phyloP scores from a whole-genome alignment of 1,140 invertebrate species.

The Chionoecetes opilio region DNA sequence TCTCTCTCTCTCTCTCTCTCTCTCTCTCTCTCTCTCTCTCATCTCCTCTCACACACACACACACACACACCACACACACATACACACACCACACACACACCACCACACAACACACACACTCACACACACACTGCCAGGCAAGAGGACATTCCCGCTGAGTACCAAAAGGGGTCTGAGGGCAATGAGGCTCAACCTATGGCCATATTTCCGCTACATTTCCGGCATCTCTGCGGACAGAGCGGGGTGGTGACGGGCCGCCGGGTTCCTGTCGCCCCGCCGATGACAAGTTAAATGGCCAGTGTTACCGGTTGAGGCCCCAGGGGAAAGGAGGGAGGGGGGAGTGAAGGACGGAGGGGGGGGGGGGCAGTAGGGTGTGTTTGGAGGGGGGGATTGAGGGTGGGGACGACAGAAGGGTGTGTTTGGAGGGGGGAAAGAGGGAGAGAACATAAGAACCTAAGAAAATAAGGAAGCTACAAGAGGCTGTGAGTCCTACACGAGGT shows the following conservation, averaged over 20 bases:
- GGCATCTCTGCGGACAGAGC: not conserved
- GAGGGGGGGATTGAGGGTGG: no score
- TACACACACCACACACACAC: no score
- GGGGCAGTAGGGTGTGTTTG: not conserved
- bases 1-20: no score
- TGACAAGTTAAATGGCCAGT: conserved; percentile 59
- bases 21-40: no score
- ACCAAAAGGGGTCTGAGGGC: conserved; percentile 44
- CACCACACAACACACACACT: no score
- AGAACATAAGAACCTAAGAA: not conserved
- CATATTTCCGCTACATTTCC: conserved; percentile 56
- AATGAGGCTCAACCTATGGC: conserved; percentile 58
- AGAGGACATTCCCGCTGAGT: not conserved
- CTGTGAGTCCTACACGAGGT: no score
- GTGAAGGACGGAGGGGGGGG: not conserved
- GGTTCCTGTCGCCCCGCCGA: conserved; percentile 19
- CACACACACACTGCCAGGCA: no score
- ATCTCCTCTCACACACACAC: no score
- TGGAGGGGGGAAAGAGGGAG: no score
- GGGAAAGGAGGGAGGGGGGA: not conserved
- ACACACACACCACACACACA: no score
- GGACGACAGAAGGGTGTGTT: not conserved
- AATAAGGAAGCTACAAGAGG: no score
- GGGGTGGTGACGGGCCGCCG: not conserved
- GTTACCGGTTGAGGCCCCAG: not conserved